These are phyloP conservation scores for Bombycilla garrulus DNA, from an alignment of 2,113 vertebrate genomes.

Conservation along the genomic window DNA sequence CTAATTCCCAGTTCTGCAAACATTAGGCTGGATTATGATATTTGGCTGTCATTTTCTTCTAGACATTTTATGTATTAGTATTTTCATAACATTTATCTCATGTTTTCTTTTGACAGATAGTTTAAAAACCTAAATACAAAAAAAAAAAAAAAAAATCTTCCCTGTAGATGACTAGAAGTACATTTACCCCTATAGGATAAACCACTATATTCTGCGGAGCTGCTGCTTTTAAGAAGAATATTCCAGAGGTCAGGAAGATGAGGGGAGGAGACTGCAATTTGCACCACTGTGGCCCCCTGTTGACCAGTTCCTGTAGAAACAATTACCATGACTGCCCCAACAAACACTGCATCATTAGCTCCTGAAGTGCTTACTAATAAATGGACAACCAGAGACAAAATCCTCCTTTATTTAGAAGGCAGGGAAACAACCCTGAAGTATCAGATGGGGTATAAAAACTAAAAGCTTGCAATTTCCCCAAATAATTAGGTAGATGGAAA, in stretches of 20 bases:
- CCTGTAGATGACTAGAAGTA: neutral
- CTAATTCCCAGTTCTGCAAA: neutral
- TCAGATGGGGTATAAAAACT: neutral
- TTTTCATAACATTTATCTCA: neutral
- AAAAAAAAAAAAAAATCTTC: neutral
- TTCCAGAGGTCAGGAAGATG: neutral
- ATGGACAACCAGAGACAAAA: neutral
- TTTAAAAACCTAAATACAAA: neutral
- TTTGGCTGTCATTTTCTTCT: neutral
- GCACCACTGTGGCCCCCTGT: neutral
- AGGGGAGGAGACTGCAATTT: neutral
- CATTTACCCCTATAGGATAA: neutral
- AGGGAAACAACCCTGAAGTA: neutral
- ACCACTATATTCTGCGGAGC: neutral
- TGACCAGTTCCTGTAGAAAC: neutral
- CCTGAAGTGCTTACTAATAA: neutral
- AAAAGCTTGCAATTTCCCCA: neutral
- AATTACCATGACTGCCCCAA: neutral
- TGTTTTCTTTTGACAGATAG: neutral
- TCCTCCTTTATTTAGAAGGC: neutral
- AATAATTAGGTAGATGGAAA: neutral
- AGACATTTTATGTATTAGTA: neutral
- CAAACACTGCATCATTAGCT: neutral
- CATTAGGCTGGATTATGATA: neutral
- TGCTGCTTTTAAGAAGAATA: neutral